These are phyloP conservation scores for Kryptolebias ocellatus DNA, from an alignment of 2,797 vertebrate genomes.

Conservation along the genomic window DNA sequence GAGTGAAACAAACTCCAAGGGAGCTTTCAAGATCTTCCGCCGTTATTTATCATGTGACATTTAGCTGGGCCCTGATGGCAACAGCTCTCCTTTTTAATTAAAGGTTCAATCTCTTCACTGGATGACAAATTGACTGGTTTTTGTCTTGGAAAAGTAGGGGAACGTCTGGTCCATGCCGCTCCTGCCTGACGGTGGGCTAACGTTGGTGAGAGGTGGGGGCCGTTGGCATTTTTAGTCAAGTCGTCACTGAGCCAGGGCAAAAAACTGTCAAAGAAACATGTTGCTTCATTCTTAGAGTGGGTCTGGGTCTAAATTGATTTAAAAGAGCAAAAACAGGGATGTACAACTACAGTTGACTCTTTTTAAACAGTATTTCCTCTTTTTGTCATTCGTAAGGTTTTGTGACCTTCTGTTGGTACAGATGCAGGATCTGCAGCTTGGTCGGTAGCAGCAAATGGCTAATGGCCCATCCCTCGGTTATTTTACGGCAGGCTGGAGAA, in stretches of 20 bases:
- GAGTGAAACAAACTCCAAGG: conserved; percentile 66
- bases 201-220: conserved; percentile 24
- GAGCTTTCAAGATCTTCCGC: conserved; percentile 72
- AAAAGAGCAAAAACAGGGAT: background rate
- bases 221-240: conserved; percentile 46
- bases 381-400: conserved; percentile 37
- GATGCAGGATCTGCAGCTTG: conserved; percentile 66
- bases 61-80: conserved; percentile 72
- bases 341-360: background rate
- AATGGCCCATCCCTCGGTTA: conserved; percentile 78
- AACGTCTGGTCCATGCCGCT: conserved; percentile 59
- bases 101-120: conserved; percentile 80
- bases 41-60: conserved; percentile 84
- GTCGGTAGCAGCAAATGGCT: conserved; percentile 70
- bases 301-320: background rate
- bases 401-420: conserved; percentile 76
- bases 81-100: conserved; percentile 84
- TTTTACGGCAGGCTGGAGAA: conserved; percentile 82
- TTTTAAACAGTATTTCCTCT: conserved; percentile 37
- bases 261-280: conserved; percentile 4
- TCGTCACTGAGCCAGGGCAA: conserved; percentile 34
- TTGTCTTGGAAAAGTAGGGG: conserved; percentile 68
- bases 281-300: background rate
- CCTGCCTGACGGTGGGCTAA: conserved; percentile 45
- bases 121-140: conserved; percentile 83